These are phyloP conservation scores for Phaethornis superciliosus DNA, from an alignment of 2,113 vertebrate genomes.

Conservation along the genomic window DNA sequence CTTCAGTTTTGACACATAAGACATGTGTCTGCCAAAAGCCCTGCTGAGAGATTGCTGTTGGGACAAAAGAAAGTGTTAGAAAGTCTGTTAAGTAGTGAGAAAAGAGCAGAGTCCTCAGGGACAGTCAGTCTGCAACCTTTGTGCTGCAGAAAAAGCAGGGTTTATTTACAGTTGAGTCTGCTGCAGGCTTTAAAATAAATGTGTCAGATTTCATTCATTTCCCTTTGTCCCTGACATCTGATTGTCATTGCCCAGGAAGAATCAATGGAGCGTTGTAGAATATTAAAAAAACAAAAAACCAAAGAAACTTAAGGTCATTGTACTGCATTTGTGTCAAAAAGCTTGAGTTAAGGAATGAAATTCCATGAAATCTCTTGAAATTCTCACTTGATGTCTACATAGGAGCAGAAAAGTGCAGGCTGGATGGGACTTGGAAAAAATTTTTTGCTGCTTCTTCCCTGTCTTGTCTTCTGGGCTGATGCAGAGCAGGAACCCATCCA, in stretches of 20 bases:
- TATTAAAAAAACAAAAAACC: not conserved
- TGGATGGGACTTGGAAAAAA: not conserved
- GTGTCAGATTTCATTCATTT: conserved; percentile 43
- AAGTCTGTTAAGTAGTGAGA: conserved; percentile 43
- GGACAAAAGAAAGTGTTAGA: conserved; percentile 48
- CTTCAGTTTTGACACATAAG: conserved; percentile 36
- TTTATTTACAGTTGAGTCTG: conserved; percentile 48
- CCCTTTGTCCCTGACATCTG: conserved; percentile 24
- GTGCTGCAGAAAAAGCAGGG: conserved; percentile 27
- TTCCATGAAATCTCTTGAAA: not conserved
- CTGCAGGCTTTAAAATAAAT: conserved; percentile 32
- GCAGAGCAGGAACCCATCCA: not conserved
- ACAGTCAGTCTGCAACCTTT: conserved; percentile 53
- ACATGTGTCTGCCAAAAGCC: conserved; percentile 41
- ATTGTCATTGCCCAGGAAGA: not conserved
- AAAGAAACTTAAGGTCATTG: not conserved
- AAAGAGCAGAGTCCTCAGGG: conserved; percentile 5
- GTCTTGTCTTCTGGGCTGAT: not conserved
- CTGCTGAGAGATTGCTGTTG: conserved; percentile 40
- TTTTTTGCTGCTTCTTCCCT: not conserved
- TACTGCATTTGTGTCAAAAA: not conserved
- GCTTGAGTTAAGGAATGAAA: not conserved
- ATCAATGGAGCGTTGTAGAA: not conserved
- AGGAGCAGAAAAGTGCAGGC: not conserved
- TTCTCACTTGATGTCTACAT: fast-evolving